Evolutionary conservation across 2,797 vertebrate species (phyloP).

Genomic region (Oryzias dopingdopingensis): DNA sequence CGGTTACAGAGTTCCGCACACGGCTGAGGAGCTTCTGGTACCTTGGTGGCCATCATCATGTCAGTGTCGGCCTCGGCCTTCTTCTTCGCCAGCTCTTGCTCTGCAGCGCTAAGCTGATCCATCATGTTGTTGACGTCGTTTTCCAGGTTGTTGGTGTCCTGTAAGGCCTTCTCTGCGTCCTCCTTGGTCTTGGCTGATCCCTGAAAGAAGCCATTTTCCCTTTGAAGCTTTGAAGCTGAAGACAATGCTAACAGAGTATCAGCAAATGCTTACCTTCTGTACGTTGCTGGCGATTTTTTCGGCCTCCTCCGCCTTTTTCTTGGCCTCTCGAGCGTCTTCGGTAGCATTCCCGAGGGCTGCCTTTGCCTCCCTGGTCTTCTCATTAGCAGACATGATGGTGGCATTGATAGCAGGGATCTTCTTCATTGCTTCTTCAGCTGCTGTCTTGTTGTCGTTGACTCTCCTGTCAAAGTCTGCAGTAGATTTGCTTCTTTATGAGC

Average conservation of each 20-base stretch:
- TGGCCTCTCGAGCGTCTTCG: constrained; percentile 86
- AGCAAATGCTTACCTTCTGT: constrained; percentile 80
- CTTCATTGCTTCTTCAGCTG: constrained; percentile 89
- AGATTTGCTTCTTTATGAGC: not conserved
- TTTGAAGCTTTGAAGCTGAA: no score
- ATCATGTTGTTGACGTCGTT: constrained; percentile 85
- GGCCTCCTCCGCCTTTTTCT: constrained; percentile 86
- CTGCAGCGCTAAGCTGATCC: constrained; percentile 83
- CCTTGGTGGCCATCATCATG: constrained; percentile 95
- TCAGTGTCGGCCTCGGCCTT: constrained; percentile 86
- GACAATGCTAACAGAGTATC: not conserved
- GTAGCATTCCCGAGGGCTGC: constrained; percentile 85
- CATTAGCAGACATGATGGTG: constrained; percentile 86
- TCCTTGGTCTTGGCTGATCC: constrained; percentile 85
- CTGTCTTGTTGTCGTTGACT: constrained; percentile 97
- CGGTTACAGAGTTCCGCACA: not conserved
- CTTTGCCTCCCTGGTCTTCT: constrained; percentile 88
- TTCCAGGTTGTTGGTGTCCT: constrained; percentile 85
- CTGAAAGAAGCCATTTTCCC: constrained; percentile 61
- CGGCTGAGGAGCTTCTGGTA: constrained; percentile 31
- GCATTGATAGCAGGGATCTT: constrained; percentile 88
- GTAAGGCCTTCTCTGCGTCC: constrained; percentile 86
- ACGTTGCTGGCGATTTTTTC: constrained; percentile 86
- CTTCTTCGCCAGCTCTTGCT: constrained; percentile 85
- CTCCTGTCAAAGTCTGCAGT: constrained; percentile 88